Conservation (phyloP, 2,888 invertebrate genomes). For the Camponotus fellah region DNA sequence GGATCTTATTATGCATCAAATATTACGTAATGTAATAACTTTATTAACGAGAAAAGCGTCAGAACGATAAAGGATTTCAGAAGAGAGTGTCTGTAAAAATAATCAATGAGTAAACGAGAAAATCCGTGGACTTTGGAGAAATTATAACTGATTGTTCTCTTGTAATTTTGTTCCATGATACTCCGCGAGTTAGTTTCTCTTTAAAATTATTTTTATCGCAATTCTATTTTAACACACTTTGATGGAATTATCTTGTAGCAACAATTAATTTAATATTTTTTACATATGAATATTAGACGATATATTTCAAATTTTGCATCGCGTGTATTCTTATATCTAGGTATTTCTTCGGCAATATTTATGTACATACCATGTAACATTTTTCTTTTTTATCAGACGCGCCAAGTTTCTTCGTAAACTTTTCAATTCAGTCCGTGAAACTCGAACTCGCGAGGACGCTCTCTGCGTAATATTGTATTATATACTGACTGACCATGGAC, state of each 20-base stretch:
- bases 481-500: conserved; percentile 29
- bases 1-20: conserved; percentile 26
- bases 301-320: neutral
- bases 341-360: neutral
- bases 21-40: conserved; percentile 15
- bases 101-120: conserved; percentile 20
- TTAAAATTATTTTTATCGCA: neutral
- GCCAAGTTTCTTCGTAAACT: neutral
- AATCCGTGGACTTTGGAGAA: neutral
- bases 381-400: neutral
- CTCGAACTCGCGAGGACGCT: conserved; percentile 16
- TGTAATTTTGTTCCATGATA: neutral
- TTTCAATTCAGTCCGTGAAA: neutral
- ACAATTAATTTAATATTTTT: neutral
- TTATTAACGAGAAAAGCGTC: neutral
- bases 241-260: neutral
- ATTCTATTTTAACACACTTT: neutral
- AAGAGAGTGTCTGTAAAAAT: neutral
- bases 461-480: conserved; percentile 16
- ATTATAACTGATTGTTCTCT: neutral
- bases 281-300: neutral
- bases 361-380: neutral
- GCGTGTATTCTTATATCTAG: too few species aligned
- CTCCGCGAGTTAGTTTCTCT: neutral
- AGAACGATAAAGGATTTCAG: neutral